phyloP scores from a whole-genome alignment of 2,797 vertebrate genomes.

The Cryptoblepharus egeriae region DNA sequence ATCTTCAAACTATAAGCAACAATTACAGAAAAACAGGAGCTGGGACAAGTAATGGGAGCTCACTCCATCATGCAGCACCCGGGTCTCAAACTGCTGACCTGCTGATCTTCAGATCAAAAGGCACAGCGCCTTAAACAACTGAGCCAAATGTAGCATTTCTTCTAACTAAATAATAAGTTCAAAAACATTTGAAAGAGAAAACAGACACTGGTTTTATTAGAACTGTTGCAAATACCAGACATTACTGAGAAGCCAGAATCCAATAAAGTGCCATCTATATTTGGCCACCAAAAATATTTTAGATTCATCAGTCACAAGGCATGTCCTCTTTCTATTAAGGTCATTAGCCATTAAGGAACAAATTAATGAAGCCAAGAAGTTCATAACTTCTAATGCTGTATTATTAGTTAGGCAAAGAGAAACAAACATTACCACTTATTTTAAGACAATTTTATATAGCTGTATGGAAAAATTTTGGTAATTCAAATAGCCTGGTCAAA shows the following conservation, averaged over 20 bases:
- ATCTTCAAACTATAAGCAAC: neutral
- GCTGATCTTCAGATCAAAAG: too few species aligned
- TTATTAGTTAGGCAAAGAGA: neutral
- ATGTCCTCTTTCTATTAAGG: neutral
- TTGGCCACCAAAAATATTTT: neutral
- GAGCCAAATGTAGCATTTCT: neutral
- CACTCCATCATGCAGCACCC: too few species aligned
- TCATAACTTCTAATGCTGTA: neutral
- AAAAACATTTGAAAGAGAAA: neutral
- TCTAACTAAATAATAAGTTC: constrained; percentile 7
- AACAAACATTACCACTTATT: neutral
- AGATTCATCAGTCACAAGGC: neutral
- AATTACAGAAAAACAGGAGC: neutral
- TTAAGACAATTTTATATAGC: too few species aligned
- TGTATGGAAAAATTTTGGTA: neutral
- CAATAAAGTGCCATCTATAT: neutral
- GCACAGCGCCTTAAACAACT: too few species aligned
- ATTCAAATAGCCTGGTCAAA: neutral
- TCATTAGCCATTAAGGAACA: neutral
- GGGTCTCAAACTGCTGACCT: too few species aligned
- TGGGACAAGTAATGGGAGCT: too few species aligned
- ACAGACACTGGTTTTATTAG: neutral
- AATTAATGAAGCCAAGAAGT: neutral
- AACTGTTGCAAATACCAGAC: neutral
- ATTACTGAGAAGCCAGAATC: neutral